These are phyloP conservation scores for Drosophila subsilvestris DNA, from an alignment of 2,888 invertebrate genomes.

Conservation along the genomic window DNA sequence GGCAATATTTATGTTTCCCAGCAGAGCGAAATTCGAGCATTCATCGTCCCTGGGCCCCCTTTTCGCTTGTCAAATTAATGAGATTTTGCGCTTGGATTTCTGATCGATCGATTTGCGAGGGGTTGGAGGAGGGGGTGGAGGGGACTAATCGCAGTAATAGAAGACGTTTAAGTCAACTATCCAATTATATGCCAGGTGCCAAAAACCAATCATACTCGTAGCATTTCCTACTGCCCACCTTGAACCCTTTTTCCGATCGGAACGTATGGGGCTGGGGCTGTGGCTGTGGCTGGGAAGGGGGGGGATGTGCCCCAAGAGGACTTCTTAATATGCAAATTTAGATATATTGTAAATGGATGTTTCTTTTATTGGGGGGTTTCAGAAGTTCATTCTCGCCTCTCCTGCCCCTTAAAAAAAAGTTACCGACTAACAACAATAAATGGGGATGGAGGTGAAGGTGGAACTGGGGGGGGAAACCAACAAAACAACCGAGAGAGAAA, in stretches of 20 bases:
- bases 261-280: not conserved
- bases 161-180: slow-evolving; percentile 12
- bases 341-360: slow-evolving; percentile 24
- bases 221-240: not conserved
- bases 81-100: slow-evolving; percentile 77
- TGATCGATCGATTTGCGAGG: slow-evolving; percentile 64
- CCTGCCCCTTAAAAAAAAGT: slow-evolving; percentile 25
- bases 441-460: too few species aligned
- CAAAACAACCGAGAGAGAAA: slow-evolving; percentile 51
- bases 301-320: slow-evolving; percentile 1
- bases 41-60: slow-evolving; percentile 12
- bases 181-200: slow-evolving; percentile 41
- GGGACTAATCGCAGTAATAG: slow-evolving; percentile 22
- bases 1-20: slow-evolving; percentile 76
- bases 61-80: slow-evolving; percentile 72
- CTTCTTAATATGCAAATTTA: slow-evolving; percentile 44
- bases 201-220: slow-evolving; percentile 1
- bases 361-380: slow-evolving; percentile 21
- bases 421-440: slow-evolving; percentile 11
- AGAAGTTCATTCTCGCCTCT: slow-evolving; percentile 22
- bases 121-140: slow-evolving; percentile 5
- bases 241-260: not conserved
- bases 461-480: slow-evolving; percentile 39
- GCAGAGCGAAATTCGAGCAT: slow-evolving; percentile 26
- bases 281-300: not conserved